Base-by-base conservation (phyloP, 2,888 invertebrate genomes). In the Cetonia aurata region DNA sequence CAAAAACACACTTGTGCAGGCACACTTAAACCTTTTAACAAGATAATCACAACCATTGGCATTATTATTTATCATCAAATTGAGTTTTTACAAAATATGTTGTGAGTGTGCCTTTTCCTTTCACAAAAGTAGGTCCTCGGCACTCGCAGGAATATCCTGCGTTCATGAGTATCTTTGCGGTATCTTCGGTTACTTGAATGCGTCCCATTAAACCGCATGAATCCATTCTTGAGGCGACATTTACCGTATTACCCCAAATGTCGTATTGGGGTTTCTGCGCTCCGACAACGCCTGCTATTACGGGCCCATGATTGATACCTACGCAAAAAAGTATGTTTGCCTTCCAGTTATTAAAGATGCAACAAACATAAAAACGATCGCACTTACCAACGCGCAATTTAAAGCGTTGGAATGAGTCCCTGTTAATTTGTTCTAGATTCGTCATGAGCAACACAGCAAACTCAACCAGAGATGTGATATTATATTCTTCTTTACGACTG, bases 181-280 rank as follows among this genome's bases (percentile, higher is more conserved):
- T 94, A 75, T 91, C 90, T 79, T 94, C 93, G 1, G 95, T 94
- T 6, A 95, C 92, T 84, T 96, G 96, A 74, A 96, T 90, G 70
- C 90, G 87, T 17, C 95, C 95, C 90, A 96, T 92, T 73, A 93
- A 89, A 0, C 98, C 98, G 73, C 96, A 96, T 73, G 96, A 96
- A 85, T 98, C 98, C 98, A 99, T 99, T 59, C 98, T 86, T 4
- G 96, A 96, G 0, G 98, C 98, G 10, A 98, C 96, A 83, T 98
- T 98, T 13, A 99, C 99, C 0, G 98, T 98, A 85, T 99, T 98
- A 12, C 98, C 97, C 98, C 98, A 99, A 78, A 99, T 98, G 82
- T 99, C 98, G 85, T 98, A 98, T 85, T 98, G 98, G 0, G 98
- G 98, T 82, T 98, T 98, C 83, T 98, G 96, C 0, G 98, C 98